A percentile compares a stretch with the other conserved stretches of the same genome.
Conservation (phyloP, 2,888 invertebrate genomes). For the Panopea generosa region DNA sequence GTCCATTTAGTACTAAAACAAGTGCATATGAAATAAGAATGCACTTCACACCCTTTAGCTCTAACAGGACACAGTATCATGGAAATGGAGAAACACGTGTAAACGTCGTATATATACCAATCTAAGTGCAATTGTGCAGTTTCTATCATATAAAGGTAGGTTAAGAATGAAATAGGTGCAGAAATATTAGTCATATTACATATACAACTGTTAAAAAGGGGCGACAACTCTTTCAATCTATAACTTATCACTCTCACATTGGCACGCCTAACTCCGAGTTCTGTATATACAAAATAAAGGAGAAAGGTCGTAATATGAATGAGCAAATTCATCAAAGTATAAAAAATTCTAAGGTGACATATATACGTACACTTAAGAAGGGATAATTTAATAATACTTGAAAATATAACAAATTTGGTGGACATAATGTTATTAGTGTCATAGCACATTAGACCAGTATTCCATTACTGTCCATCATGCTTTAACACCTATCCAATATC, state of each 20-base stretch:
- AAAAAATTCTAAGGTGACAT: constrained; percentile 36
- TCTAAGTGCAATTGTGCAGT: constrained; percentile 6
- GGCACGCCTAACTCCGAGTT: neutral
- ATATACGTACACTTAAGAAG: constrained; percentile 8
- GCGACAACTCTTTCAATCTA: constrained; percentile 6
- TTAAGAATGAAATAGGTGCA: constrained; percentile 12
- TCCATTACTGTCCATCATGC: neutral
- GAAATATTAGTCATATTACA: constrained; percentile 6
- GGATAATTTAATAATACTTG: constrained; percentile 20
- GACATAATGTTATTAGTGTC: neutral
- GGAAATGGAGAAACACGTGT: too few relatives aligned
- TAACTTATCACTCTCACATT: neutral
- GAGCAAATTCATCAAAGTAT: constrained; percentile 36
- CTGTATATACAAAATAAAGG: constrained; percentile 11
- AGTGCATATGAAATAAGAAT: too few relatives aligned
- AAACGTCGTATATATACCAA: too few relatives aligned
- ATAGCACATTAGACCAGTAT: neutral
- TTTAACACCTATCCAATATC: neutral
- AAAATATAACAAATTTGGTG: neutral
- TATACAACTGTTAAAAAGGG: constrained; percentile 2
- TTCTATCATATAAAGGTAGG: constrained; percentile 1
- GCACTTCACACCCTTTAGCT: too few relatives aligned
- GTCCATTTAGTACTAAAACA: too few relatives aligned
- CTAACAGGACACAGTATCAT: too few relatives aligned
- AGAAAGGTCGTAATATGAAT: constrained; percentile 4